phyloP scores from a whole-genome alignment of 2,888 invertebrate species.

The Lathronympha strigana region DNA sequence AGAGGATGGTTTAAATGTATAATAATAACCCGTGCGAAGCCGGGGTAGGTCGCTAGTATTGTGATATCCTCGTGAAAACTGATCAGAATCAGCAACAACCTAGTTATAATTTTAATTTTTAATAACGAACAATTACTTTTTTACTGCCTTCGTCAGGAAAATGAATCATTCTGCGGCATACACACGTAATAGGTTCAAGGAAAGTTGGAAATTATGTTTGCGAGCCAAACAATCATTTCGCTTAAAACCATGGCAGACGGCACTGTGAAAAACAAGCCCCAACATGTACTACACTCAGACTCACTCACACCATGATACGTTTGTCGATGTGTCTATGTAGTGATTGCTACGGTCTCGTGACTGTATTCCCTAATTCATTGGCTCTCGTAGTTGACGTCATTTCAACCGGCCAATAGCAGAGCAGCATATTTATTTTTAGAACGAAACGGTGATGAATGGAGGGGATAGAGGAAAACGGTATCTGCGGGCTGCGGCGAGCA shows the following conservation, averaged over 20 bases:
- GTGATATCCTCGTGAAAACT: too few relatives aligned
- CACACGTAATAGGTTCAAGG: not conserved
- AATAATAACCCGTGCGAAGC: too few relatives aligned
- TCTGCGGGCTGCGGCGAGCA: too few relatives aligned
- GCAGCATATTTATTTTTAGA: constrained; percentile 74
- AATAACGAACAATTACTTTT: not conserved
- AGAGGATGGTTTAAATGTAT: too few relatives aligned
- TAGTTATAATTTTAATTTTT: too few relatives aligned
- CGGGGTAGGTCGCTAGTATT: too few relatives aligned
- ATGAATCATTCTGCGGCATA: constrained; percentile 6
- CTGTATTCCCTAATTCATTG: constrained; percentile 60
- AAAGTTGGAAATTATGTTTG: not conserved
- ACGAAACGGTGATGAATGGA: constrained; percentile 59
- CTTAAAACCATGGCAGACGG: not conserved
- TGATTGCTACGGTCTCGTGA: constrained; percentile 71
- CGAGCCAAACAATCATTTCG: not conserved
- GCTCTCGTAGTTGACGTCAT: constrained; percentile 71
- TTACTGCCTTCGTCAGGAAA: constrained; percentile 1
- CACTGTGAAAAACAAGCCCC: constrained; percentile 24
- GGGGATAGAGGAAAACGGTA: constrained; percentile 76
- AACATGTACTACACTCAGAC: constrained; percentile 22
- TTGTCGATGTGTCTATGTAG: constrained; percentile 48
- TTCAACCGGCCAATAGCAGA: constrained; percentile 60
- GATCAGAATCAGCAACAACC: too few relatives aligned
- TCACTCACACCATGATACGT: constrained; percentile 46